Evolutionary conservation across 2,888 invertebrate species (phyloP).

Genomic region (Conops quadrifasciatus): DNA sequence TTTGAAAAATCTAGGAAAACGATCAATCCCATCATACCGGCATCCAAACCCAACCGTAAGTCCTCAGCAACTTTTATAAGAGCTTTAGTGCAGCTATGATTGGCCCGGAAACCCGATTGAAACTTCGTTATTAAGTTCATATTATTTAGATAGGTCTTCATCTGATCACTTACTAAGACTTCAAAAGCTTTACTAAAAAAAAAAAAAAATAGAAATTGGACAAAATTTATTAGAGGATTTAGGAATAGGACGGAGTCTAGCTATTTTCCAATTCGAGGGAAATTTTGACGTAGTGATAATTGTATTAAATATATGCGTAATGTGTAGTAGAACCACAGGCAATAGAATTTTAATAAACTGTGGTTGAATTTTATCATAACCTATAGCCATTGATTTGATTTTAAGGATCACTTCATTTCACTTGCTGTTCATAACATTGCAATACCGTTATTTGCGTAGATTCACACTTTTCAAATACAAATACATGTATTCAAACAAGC

Average conservation of each 20-base stretch:
- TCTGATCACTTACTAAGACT: not conserved
- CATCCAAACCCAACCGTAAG: conserved; percentile 19
- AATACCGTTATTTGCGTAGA: no score
- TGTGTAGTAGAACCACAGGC: not conserved
- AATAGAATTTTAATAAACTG: not conserved
- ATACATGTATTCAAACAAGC: no score
- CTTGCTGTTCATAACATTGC: no score
- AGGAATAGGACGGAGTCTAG: no score
- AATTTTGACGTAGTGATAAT: no score
- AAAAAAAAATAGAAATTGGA: conserved; percentile 16
- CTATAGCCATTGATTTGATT: not conserved
- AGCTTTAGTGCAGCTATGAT: conserved; percentile 27
- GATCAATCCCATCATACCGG: conserved; percentile 22
- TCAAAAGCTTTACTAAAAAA: conserved; percentile 22
- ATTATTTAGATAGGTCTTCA: not conserved
- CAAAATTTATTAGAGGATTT: not conserved
- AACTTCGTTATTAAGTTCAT: conserved; percentile 9
- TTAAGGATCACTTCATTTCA: not conserved
- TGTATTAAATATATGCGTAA: not conserved
- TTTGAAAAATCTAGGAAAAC: no score
- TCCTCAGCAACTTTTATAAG: conserved; percentile 19
- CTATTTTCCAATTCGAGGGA: not conserved
- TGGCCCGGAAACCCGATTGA: conserved; percentile 11
- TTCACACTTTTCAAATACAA: no score
- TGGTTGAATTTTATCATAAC: not conserved